Evolutionary conservation across 2,113 vertebrate genomes (phyloP), one percentile per base, ranked within the genome.

Genomic region (Polypterus bichir): DNA sequence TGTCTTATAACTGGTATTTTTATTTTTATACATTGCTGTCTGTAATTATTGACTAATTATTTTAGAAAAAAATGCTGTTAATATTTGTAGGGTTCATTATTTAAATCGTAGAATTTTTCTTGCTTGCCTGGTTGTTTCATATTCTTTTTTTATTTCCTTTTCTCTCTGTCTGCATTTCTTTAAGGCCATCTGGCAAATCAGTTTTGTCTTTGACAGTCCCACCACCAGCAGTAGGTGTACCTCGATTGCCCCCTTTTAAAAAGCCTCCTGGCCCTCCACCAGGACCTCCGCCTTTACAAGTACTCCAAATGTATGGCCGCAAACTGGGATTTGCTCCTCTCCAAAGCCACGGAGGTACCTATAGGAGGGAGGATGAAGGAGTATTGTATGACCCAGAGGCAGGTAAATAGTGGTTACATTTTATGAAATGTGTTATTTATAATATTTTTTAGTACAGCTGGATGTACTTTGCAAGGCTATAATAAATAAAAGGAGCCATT

Each of bases 221-320:
- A 27, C 76, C 79, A 62, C 75, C 86, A 8, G 86, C 89, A 9
- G 49, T 89, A 74, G 91, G 93, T 45, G 84, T 99, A 65, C 94
- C 93, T 5, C 91, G 94, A 52, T 80, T 99, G 62, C 95, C 93
- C 57, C 90, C 93, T 6, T 94, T 94, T 49, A 91, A 88, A 73
- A 98, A 98, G 48, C 96, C 96, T 1, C 96, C 96, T 0, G 95
- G 96, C 0, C 96, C 95, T 46, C 96, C 96, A 1, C 95, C 94
- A 3, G 96, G 95, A 0, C 95, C 93, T 2, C 94, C 95, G 0
- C 96, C 96, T 3, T 90, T 92, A 52, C 94, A 97, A 3, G 89
- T 97, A 44, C 75, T 97, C 44, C 91, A 91, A 48, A 86, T 94
- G 81, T 94, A 94, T 46, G 90, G 88, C 48, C 76, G 79, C 11